These are phyloP conservation scores for Tetropium fuscum DNA, from an alignment of 2,888 invertebrate species.

Conservation along the genomic window DNA sequence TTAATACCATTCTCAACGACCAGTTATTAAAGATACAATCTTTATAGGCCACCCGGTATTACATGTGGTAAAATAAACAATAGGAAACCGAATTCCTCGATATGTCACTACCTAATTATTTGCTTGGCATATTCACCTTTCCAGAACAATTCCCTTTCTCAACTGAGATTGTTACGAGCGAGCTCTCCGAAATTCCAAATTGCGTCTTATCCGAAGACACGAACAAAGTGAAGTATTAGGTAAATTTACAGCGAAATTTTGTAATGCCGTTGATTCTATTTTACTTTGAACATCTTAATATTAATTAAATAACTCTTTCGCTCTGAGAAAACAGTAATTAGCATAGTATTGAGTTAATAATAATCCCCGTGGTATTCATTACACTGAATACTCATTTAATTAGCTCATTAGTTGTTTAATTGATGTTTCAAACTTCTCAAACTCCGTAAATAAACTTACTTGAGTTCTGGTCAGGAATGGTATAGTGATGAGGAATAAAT, in stretches of 20 bases:
- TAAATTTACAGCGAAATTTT: conserved; percentile 38
- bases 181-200: too few species aligned
- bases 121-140: too few species aligned
- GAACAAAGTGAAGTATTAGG: conserved; percentile 35
- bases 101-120: too few species aligned
- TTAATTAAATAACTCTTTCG: conserved; percentile 58
- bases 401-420: conserved; percentile 69
- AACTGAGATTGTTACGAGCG: too few species aligned
- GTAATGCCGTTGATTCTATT: conserved; percentile 40
- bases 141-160: too few species aligned
- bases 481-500: too few species aligned
- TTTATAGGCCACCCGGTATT: too few species aligned
- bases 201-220: conserved; percentile 13
- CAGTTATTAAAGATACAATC: too few species aligned
- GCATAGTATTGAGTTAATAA: conserved; percentile 58
- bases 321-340: conserved; percentile 55
- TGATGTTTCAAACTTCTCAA: conserved; percentile 65
- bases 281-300: conserved; percentile 48
- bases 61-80: too few species aligned
- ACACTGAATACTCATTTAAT: conserved; percentile 68
- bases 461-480: conserved; percentile 19
- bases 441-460: conserved; percentile 44
- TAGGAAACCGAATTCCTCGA: too few species aligned
- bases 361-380: conserved; percentile 63
- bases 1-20: too few species aligned